phyloP scores from a whole-genome alignment of 2,113 vertebrate species.

The Chloroceryle aenea region DNA sequence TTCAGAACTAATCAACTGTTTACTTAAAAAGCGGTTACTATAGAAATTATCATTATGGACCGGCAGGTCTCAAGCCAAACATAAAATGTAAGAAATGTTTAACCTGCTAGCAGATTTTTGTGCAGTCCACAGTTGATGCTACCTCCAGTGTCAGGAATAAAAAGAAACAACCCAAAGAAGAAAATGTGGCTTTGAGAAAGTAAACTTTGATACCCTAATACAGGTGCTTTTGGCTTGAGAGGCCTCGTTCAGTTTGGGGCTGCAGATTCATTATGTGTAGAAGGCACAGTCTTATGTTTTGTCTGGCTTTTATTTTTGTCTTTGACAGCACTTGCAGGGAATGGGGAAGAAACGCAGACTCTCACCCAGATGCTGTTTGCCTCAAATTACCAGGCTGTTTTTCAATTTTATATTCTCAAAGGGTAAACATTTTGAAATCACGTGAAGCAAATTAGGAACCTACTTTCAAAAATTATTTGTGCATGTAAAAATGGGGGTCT shows the following conservation, averaged over 20 bases:
- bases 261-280: background rate
- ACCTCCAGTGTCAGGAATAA: background rate
- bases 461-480: background rate
- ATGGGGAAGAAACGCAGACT: background rate
- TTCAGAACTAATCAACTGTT: constrained; percentile 47
- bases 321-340: background rate
- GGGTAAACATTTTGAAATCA: background rate
- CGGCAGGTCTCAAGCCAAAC: background rate
- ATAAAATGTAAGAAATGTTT: background rate
- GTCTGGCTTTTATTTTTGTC: background rate
- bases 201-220: background rate
- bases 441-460: background rate
- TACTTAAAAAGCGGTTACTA: constrained; percentile 34
- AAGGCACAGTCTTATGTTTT: background rate
- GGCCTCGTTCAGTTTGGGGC: background rate
- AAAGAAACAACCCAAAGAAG: background rate
- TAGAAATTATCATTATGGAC: constrained; percentile 40
- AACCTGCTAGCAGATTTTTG: background rate
- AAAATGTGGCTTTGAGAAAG: background rate
- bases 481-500: background rate
- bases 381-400: background rate
- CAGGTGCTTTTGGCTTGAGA: background rate
- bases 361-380: background rate
- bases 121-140: background rate
- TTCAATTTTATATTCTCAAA: background rate